Evolutionary conservation across 2,888 invertebrate genomes (phyloP), one percentile per base, ranked within the genome.

Genomic region (Mythimna ferrago): DNA sequence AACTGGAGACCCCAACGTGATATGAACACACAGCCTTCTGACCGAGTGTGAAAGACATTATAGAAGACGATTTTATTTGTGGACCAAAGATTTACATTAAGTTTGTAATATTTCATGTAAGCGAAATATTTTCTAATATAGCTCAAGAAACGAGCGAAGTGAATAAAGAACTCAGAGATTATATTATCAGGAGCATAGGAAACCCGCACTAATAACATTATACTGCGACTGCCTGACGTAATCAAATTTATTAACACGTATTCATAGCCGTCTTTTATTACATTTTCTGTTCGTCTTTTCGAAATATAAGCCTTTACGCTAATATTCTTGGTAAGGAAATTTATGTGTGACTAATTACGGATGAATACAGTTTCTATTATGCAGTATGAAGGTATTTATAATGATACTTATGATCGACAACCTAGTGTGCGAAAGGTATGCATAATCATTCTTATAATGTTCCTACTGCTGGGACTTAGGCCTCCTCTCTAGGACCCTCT

Each of bases 211-310:
- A 51, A 76, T 71, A 38, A 54, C 11, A 54, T 70, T 71, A 64
- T 21, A 60, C n/a, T 48, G 32, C 14, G 58, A 41, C 48, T 56
- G 63, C 71, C 11, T 64, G 54, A 19, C 58, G 19, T 56, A 11
- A 78, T 56, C 76, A 41, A 32, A 71, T 76, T 63, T 54, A 78
- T 51, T 58, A 54, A 54, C 35, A 26, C 53, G 10, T 63, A 32
- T 70, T 38, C 32, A 64, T 32, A 54, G 38, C 32, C 11, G 6
- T 51, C 19, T 48, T 21, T 60, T 54, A 71, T 64, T 41, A 64
- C 7, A 75, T 63, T 75, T 69, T 63, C 57, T 61, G 19, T 57
- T 38, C 21, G 14, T 2, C 41, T 19, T 26, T 56, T 54, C n/a
- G 9, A 48, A 76, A 44, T 53, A 38, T 32, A 57, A 56, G 11